A percentile compares a stretch with the other conserved stretches of the same genome.
phyloP scores from a whole-genome alignment of 2,888 invertebrate genomes.

The Pyrrhia umbra region DNA sequence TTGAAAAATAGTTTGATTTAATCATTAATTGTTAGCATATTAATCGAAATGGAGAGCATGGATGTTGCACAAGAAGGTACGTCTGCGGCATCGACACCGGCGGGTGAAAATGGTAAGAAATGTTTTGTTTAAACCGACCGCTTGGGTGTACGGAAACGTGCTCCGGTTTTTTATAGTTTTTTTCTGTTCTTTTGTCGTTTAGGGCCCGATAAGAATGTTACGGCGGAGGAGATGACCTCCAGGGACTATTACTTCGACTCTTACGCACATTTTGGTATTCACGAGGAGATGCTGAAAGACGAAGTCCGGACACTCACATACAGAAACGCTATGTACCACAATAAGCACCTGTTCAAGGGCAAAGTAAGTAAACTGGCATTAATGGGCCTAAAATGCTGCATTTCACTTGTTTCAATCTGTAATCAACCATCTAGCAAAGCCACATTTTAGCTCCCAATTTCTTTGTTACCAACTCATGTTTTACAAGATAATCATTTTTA shows the following conservation, averaged over 20 bases:
- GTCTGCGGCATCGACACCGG: slow-evolving; percentile 83
- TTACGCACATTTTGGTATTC: slow-evolving; percentile 99
- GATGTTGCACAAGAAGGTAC: slow-evolving; percentile 87
- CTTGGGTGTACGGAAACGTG: slow-evolving; percentile 80
- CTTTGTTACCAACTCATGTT: slow-evolving; percentile 48
- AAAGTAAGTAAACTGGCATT: slow-evolving; percentile 88
- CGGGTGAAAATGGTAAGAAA: slow-evolving; percentile 85
- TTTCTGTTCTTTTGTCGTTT: slow-evolving; percentile 60
- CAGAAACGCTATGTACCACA: slow-evolving; percentile 99
- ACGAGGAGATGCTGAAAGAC: slow-evolving; percentile 99
- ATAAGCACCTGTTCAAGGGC: slow-evolving; percentile 98
- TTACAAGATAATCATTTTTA: slow-evolving; percentile 16
- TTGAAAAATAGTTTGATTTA: slow-evolving; percentile 64
- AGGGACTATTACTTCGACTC: slow-evolving; percentile 99
- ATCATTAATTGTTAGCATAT: slow-evolving; percentile 70
- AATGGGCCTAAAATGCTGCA: neutral
- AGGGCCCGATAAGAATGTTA: slow-evolving; percentile 89
- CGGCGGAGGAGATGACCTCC: slow-evolving; percentile 99
- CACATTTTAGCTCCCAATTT: neutral
- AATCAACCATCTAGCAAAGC: neutral
- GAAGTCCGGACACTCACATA: slow-evolving; percentile 99
- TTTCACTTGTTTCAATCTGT: neutral
- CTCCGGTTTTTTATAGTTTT: slow-evolving; percentile 71
- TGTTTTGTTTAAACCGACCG: slow-evolving; percentile 63
- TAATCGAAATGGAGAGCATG: slow-evolving; percentile 88